Conservation (phyloP, 2,113 vertebrate species). For the Vombatus ursinus region DNA sequence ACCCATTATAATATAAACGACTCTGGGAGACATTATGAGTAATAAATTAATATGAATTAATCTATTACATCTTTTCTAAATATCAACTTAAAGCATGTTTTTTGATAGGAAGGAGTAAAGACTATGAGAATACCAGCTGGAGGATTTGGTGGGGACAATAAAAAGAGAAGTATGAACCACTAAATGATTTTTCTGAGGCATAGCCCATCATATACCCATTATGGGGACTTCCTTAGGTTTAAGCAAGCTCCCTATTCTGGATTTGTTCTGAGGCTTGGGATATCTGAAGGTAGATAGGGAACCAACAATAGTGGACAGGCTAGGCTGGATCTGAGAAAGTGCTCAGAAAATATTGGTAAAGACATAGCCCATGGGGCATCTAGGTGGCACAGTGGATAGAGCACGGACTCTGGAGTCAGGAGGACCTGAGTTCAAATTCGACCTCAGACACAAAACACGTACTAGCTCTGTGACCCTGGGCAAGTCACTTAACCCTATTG, state of each 20-base stretch:
- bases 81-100: neutral
- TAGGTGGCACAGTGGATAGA: no score
- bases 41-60: neutral
- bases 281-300: neutral
- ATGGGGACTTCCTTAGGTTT: neutral
- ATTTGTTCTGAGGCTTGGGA: neutral
- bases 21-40: neutral
- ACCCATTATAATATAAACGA: neutral
- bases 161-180: neutral
- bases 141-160: neutral
- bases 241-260: neutral
- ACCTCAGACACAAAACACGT: no score
- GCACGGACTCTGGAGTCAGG: no score
- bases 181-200: neutral
- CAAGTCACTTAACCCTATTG: no score
- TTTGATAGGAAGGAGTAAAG: neutral
- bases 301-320: neutral
- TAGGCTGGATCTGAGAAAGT: neutral
- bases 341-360: neutral
- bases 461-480: no score
- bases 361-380: neutral
- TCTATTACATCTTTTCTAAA: neutral
- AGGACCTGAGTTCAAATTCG: no score
- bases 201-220: neutral
- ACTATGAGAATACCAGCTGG: neutral